These are phyloP conservation scores for Alosa alosa DNA, from an alignment of 2,113 vertebrate genomes.

Conservation along the genomic window DNA sequence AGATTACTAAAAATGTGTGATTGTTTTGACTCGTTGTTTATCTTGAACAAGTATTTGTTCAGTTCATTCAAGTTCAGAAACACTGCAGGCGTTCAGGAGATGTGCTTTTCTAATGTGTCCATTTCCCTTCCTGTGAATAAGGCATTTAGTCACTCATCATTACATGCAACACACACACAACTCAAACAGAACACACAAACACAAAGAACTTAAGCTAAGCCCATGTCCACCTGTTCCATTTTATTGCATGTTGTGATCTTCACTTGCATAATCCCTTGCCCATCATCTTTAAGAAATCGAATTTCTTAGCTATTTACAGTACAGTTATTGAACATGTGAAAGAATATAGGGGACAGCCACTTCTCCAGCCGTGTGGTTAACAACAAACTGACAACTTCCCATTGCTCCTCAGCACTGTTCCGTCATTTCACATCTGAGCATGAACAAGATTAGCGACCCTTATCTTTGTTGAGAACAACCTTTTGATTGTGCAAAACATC, in stretches of 20 bases:
- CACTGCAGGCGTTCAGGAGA: not conserved
- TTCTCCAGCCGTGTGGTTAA: conserved; percentile 33
- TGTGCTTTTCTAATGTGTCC: no score
- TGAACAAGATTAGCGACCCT: not conserved
- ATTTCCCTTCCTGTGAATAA: not conserved
- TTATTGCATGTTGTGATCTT: conserved; percentile 70
- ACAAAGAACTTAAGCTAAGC: conserved; percentile 1
- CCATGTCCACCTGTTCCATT: conserved; percentile 56
- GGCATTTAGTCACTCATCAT: not conserved
- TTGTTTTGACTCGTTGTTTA: not conserved
- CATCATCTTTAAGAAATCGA: conserved; percentile 53
- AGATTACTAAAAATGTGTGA: not conserved
- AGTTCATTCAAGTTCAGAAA: not conserved
- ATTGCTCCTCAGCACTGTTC: not conserved
- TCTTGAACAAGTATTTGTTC: not conserved
- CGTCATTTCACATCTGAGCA: conserved; percentile 24
- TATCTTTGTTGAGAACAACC: conserved; percentile 41
- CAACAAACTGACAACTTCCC: not conserved
- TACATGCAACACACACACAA: not conserved
- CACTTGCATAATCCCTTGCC: conserved; percentile 49
- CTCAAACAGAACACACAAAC: not conserved
- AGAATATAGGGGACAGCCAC: conserved; percentile 28
- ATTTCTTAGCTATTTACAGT: conserved; percentile 53
- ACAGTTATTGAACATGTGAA: conserved; percentile 48
- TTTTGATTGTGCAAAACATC: conserved; percentile 65